A percentile compares a stretch with the other conserved stretches of the same genome.
Evolutionary conservation across 2,888 invertebrate species (phyloP).

Genomic region (Noctua janthina): DNA sequence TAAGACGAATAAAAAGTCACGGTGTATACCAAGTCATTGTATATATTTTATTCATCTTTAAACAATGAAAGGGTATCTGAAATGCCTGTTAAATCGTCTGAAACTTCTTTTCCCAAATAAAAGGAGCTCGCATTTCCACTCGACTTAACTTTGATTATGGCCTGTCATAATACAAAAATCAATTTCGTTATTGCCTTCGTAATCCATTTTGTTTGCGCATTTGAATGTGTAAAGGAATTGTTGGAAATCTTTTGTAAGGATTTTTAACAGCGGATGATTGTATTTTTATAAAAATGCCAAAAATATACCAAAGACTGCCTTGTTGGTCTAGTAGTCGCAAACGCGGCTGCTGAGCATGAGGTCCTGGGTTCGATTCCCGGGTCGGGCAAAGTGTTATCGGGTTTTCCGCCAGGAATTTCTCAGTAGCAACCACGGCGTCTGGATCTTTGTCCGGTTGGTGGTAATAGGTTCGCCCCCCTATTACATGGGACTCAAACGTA

Average conservation of each 20-base stretch:
- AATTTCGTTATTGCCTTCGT: slow-evolving; percentile 55
- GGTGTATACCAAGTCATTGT: slow-evolving; percentile 53
- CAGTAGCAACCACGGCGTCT: too few relatives aligned
- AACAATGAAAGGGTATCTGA: slow-evolving; percentile 61
- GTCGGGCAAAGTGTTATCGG: too few relatives aligned
- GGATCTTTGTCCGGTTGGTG: too few relatives aligned
- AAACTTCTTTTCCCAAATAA: slow-evolving; percentile 48
- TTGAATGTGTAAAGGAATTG: slow-evolving; percentile 54
- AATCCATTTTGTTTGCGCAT: slow-evolving; percentile 57
- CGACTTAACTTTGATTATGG: slow-evolving; percentile 54
- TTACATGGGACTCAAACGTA: too few relatives aligned
- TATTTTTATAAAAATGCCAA: not conserved
- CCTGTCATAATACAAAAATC: slow-evolving; percentile 63
- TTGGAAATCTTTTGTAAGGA: slow-evolving; percentile 22
- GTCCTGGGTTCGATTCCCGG: too few relatives aligned
- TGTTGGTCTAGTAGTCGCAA: too few relatives aligned
- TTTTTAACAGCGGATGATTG: not conserved
- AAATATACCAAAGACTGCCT: not conserved
- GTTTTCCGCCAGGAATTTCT: too few relatives aligned
- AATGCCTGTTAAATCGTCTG: slow-evolving; percentile 51
- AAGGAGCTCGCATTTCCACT: slow-evolving; percentile 48
- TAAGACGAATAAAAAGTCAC: too few relatives aligned
- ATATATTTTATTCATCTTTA: slow-evolving; percentile 67
- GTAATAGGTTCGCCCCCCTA: too few relatives aligned
- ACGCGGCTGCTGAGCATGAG: too few relatives aligned